Conservation (phyloP, 2,888 invertebrate genomes). For the Noctua janthe region DNA sequence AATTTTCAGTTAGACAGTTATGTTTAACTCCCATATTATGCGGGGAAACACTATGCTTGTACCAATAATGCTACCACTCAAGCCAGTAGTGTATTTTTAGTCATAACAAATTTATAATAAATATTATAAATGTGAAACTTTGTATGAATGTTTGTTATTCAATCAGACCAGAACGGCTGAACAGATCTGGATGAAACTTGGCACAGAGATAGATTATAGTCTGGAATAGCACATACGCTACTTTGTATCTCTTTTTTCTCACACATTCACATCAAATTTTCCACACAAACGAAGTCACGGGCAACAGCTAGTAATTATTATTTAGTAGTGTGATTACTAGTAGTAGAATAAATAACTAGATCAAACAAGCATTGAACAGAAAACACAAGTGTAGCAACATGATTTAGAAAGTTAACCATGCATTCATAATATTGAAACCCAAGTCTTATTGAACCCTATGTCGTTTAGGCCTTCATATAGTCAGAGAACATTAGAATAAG, state of each 20-base stretch:
- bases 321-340: not conserved
- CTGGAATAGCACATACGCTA: not conserved
- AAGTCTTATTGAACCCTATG: not conserved
- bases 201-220: not conserved
- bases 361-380: not conserved
- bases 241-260: not conserved
- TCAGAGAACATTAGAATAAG: not conserved
- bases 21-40: not conserved
- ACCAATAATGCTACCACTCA: not conserved
- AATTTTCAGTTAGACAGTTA: not conserved
- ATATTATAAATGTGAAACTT: too few species aligned
- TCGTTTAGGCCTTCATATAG: not conserved
- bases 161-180: not conserved
- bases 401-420: conserved; percentile 11
- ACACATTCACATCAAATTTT: not conserved
- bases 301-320: not conserved
- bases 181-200: not conserved
- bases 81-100: not conserved
- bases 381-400: not conserved
- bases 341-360: not conserved
- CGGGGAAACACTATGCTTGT: not conserved
- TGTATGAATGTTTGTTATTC: too few species aligned
- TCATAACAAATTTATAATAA: not conserved
- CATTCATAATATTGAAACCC: not conserved
- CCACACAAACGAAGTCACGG: not conserved